These are phyloP conservation scores for Parotia lawesii DNA, from an alignment of 2,113 vertebrate genomes.

Conservation along the genomic window DNA sequence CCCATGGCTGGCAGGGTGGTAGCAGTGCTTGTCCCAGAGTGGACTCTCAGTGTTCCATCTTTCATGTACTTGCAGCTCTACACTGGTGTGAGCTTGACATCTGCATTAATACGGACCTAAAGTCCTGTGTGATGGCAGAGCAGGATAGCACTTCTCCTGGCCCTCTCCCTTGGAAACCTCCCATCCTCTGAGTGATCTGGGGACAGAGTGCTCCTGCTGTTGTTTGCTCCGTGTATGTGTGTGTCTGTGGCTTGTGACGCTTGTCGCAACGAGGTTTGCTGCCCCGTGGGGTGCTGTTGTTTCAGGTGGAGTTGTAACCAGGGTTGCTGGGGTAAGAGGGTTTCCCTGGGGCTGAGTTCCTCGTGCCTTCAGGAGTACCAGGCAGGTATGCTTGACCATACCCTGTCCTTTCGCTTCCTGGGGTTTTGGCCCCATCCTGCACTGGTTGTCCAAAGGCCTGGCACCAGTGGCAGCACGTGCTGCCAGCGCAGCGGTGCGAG, in stretches of 20 bases:
- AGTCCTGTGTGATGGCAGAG: background rate
- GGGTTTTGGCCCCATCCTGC: background rate
- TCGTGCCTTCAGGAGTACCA: background rate
- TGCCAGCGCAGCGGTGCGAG: accelerated
- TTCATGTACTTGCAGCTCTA: background rate
- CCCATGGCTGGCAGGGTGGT: background rate
- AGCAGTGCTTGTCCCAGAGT: background rate
- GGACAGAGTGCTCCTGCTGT: background rate
- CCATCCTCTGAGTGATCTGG: accelerated
- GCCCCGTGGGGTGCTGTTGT: background rate
- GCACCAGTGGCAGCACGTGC: accelerated
- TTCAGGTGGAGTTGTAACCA: background rate
- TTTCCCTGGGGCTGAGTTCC: background rate
- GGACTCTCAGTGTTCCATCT: accelerated
- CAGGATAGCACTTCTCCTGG: background rate
- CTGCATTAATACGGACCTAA: accelerated
- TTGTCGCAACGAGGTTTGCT: background rate
- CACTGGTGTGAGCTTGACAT: accelerated
- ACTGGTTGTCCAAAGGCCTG: background rate
- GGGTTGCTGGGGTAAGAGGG: background rate
- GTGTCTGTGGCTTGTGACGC: background rate
- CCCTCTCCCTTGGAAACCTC: background rate
- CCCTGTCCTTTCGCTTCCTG: background rate
- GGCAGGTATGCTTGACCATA: background rate
- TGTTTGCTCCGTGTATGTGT: accelerated